Conservation (phyloP, 2,888 invertebrate species). For the Eristalis arbustorum region DNA sequence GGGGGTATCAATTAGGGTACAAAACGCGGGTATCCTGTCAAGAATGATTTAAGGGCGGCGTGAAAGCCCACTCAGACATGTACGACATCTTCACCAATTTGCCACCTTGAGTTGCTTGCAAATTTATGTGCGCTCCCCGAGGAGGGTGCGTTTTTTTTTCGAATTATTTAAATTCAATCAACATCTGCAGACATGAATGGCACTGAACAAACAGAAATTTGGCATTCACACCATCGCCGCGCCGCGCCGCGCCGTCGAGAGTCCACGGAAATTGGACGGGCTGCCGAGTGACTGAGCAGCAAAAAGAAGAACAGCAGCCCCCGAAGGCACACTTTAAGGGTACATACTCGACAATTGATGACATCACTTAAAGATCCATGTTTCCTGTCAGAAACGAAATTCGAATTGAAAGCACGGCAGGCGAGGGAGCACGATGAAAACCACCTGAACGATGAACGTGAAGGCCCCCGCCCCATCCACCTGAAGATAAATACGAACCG, state of each 20-base stretch:
- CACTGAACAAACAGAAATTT: constrained; percentile 16
- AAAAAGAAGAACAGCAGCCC: neutral
- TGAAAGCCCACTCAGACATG: neutral
- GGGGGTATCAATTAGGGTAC: constrained; percentile 31
- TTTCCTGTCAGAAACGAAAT: constrained; percentile 43
- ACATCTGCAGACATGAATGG: constrained; percentile 17
- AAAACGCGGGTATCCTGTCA: neutral
- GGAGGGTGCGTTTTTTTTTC: neutral
- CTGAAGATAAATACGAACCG: constrained; percentile 32
- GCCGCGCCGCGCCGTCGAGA: neutral
- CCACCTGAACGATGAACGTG: constrained; percentile 13
- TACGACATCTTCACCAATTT: neutral
- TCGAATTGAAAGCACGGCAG: neutral
- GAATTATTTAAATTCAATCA: constrained; percentile 38
- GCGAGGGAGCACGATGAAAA: neutral
- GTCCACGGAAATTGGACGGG: neutral
- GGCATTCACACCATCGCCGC: neutral
- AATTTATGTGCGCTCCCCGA: neutral
- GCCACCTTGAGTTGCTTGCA: neutral
- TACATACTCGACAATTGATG: constrained; percentile 49
- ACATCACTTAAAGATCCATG: constrained; percentile 50
- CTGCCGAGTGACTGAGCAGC: neutral
- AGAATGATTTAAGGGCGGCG: neutral
- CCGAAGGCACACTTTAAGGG: constrained; percentile 17
- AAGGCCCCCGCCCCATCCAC: neutral